These are phyloP conservation scores for Hemibagrus wyckioides DNA, from an alignment of 2,113 vertebrate species.

Conservation along the genomic window DNA sequence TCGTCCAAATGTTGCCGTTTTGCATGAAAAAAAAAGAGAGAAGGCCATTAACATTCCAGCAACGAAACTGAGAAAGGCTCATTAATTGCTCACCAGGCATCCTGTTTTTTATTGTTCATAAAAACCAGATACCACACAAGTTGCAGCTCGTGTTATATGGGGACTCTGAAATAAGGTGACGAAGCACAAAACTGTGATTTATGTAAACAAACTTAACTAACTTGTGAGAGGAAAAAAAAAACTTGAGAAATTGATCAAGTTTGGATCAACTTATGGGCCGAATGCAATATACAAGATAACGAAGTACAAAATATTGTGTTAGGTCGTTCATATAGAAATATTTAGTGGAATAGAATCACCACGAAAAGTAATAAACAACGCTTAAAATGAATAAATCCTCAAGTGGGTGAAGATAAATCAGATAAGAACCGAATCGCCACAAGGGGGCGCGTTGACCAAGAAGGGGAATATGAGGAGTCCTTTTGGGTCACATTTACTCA, in stretches of 20 bases:
- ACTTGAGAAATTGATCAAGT: not conserved
- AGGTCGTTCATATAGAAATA: not conserved
- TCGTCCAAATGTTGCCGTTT: constrained; percentile 63
- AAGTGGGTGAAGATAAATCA: not conserved
- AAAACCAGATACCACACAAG: constrained; percentile 12
- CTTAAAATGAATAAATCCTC: not conserved
- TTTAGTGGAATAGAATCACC: not conserved
- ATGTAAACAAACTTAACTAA: not conserved
- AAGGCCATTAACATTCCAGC: constrained; percentile 70
- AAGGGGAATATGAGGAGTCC: constrained; percentile 49
- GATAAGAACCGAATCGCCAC: constrained; percentile 42
- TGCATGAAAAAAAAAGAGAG: constrained; percentile 45
- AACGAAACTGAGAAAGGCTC: constrained; percentile 72
- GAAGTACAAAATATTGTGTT: not conserved
- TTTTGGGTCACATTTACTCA: constrained; percentile 58
- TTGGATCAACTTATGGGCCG: not conserved
- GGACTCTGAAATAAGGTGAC: not conserved
- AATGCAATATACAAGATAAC: not conserved
- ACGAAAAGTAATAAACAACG: not conserved
- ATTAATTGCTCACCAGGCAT: constrained; percentile 81
- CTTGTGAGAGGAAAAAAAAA: not conserved
- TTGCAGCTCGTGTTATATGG: not conserved
- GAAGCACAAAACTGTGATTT: not conserved
- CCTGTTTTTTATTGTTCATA: constrained; percentile 62
- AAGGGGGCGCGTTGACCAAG: constrained; percentile 62